These are phyloP conservation scores for Melangyna quadrimaculata DNA, from an alignment of 2,888 invertebrate genomes.

Conservation along the genomic window DNA sequence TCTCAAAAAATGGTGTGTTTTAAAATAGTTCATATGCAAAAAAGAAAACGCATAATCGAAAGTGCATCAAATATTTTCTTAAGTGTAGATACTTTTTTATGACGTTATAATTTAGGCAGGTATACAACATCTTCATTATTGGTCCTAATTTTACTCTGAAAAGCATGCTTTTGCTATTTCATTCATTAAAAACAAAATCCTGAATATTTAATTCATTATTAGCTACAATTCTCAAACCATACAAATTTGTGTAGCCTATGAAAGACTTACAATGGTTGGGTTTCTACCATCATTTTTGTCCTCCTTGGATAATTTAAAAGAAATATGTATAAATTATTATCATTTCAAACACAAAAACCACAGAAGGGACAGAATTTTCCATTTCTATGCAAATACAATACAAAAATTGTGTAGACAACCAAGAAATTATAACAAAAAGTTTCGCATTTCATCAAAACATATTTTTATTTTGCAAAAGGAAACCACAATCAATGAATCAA, in stretches of 20 bases:
- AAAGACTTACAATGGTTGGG: too few relatives aligned
- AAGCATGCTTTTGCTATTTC: too few relatives aligned
- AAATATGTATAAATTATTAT: constrained; percentile 13
- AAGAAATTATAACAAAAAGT: constrained; percentile 52
- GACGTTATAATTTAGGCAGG: too few relatives aligned
- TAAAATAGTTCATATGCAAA: too few relatives aligned
- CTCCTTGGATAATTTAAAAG: neutral
- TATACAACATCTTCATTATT: too few relatives aligned
- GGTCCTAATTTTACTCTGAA: too few relatives aligned
- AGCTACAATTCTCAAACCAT: neutral
- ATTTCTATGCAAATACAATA: constrained; percentile 63
- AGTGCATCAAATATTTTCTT: too few relatives aligned
- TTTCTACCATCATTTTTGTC: constrained; percentile 39
- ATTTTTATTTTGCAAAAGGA: constrained; percentile 25
- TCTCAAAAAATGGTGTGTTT: too few relatives aligned
- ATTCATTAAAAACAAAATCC: too few relatives aligned
- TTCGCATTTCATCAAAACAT: constrained; percentile 63
- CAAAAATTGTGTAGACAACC: constrained; percentile 46
- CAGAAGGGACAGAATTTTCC: constrained; percentile 58
- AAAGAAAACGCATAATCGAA: too few relatives aligned
- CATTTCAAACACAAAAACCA: constrained; percentile 12
- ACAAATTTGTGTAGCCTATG: too few relatives aligned
- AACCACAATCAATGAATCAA: neutral
- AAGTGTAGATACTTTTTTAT: too few relatives aligned
- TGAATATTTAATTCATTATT: neutral